Percentiles rank a stretch among this genome's conserved stretches.
Conservation (phyloP, 2,888 invertebrate species). For the Hirtodrosophila duncani region DNA sequence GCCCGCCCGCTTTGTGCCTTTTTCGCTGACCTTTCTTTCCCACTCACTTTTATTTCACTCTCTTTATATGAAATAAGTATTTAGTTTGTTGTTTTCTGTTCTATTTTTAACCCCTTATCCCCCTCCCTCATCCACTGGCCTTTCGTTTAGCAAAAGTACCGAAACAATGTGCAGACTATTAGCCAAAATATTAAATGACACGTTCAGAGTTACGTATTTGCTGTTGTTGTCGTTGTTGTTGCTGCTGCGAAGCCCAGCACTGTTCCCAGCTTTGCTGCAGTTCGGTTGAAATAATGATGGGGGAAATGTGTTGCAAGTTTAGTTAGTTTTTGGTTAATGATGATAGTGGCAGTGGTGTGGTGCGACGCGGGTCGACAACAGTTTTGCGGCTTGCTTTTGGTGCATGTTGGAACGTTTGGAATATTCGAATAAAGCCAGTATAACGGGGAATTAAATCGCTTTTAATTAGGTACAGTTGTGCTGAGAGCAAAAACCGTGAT, state of each 20-base stretch:
- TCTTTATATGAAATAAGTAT: slow-evolving; percentile 52
- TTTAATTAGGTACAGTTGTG: slow-evolving; percentile 27
- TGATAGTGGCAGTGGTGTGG: no score
- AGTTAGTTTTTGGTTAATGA: no score
- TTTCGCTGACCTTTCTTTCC: neutral
- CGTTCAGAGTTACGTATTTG: slow-evolving; percentile 45
- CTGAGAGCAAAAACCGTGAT: no score
- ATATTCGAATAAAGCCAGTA: slow-evolving; percentile 10
- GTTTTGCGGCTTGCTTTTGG: slow-evolving; percentile 15
- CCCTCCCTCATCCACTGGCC: no score
- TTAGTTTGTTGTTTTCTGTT: slow-evolving; percentile 4
- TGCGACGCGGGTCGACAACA: no score
- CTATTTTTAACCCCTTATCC: no score
- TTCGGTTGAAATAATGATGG: no score
- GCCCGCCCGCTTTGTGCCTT: neutral
- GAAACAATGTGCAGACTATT: slow-evolving; percentile 69
- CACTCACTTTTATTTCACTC: slow-evolving; percentile 33
- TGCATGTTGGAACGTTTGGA: neutral
- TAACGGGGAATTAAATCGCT: slow-evolving; percentile 24
- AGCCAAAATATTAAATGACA: slow-evolving; percentile 71
- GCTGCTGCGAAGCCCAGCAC: no score
- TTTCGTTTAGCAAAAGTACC: slow-evolving; percentile 41
- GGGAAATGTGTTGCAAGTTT: no score
- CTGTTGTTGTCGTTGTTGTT: slow-evolving; percentile 10
- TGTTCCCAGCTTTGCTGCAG: no score